Base-by-base conservation (phyloP, 2,797 vertebrate genomes). In the Cottoperca gobio region DNA sequence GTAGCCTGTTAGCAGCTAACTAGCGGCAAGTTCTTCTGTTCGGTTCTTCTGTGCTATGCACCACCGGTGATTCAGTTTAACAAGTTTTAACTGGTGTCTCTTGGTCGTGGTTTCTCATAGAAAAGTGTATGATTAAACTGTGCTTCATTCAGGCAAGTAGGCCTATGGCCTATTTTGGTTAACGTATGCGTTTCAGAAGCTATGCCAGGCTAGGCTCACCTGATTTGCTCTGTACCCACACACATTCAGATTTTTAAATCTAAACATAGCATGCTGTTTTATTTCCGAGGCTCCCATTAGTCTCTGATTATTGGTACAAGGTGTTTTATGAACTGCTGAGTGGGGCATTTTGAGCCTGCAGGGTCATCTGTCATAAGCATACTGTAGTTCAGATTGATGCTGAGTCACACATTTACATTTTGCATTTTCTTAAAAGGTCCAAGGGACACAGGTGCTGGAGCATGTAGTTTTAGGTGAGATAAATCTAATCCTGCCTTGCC, bases 281-380 rank as follows among this genome's bases (percentile, higher is more conserved):
- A 60, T 64, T 72, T 70, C 31, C 28, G 11, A 48, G 11, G 5
- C 17, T 78, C 65, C 69, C 46, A 79, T 84, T 77, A 79, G 82
- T 70, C 59, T 65, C n/a, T 59, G 83, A 79, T 85, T 79, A 85
- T 53, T 72, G 43, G 39, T 67, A 71, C 75, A 58, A 71, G 67
- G 52, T 81, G 70, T 75, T 73, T 78, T 79, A 49, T 79, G 60
- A 86, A 77, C 46, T 76, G 67, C 78, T 81, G 70, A 79, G 70
- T 58, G 65, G 50, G 17, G 54, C 37, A 24, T 63, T 71, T 63
- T 0, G 17, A 33, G 23, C 43, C 52, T 71, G 43, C 4, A 28
- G 39, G 78, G 73, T 86, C 74, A 80, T 39, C 12, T 26, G 48
- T 49, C 35, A 26, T 63, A 53, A 62, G n/a, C 14, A 13, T 55